Base-by-base conservation (phyloP, 1,140 invertebrate genomes). In the Colletes latitarsis region DNA sequence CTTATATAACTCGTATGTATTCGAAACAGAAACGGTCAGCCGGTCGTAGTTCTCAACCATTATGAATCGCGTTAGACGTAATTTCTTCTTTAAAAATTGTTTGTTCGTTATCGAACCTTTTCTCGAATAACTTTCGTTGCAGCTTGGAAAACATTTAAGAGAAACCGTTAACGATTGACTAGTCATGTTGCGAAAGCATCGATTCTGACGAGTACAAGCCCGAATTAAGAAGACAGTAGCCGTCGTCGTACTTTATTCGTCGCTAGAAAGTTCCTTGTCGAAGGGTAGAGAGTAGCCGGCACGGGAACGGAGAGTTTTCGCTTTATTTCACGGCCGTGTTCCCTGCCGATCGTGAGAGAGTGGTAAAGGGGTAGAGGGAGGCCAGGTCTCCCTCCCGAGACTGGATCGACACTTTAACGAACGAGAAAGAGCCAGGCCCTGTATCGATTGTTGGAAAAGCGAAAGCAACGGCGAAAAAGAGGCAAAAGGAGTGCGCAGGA, bases 341-440 rank as follows among this genome's bases (percentile, higher is more conserved):
- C 76, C 74, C 62, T 73, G 77, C 66, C 63, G 81, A 66, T 81
- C 55, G 77, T 75, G 83, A 68, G 68, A 79, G 30, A 6, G 58
- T 30, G 55, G 12, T 17, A 52, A 58, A n/a, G 58, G 15, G 53
- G 53, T 6, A 21, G 58, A n/a, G 10, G 6, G 3, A 8, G 41
- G 70, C 49, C 72, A 57, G 30, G 30, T 30, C 30, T 30, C 84
- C 85, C 88, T 84, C 87, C 85, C 83, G 88, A 85, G 86, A 85
- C 86, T 88, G 86, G 84, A 91, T 91, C 91, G 88, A 91, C 90
- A 89, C 89, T 91, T 91, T 90, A 90, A 91, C 90, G 90, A 91
- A 91, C 88, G 88, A 90, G 87, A 83, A 81, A 88, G 84, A 84
- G 80, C 74, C 81, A 77, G 80, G 77, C 79, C 73, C 75, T 87